These are phyloP conservation scores for Carollia perspicillata DNA, from an alignment of 2,113 vertebrate genomes.

Conservation along the genomic window DNA sequence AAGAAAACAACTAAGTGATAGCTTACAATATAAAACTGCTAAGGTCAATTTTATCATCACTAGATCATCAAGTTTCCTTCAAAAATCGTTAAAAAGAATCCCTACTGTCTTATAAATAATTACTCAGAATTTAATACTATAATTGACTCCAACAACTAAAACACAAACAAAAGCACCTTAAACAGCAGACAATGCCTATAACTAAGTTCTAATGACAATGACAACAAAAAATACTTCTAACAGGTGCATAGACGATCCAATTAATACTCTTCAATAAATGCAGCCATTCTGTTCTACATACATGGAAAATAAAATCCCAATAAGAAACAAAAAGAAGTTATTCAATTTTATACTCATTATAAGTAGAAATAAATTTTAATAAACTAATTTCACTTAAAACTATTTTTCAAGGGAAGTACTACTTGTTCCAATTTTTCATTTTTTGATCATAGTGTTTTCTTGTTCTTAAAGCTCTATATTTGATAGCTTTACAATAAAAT, in stretches of 20 bases:
- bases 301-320: background rate
- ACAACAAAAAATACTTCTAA: slow-evolving; percentile 3
- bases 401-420: slow-evolving; percentile 11
- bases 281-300: slow-evolving; percentile 13
- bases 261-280: background rate
- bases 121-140: background rate
- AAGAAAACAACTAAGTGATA: slow-evolving; percentile 17
- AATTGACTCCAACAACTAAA: slow-evolving; percentile 11
- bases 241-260: background rate
- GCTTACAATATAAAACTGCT: background rate
- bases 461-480: slow-evolving; percentile 41
- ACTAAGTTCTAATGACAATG: background rate
- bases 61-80: slow-evolving; percentile 31
- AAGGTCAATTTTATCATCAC: slow-evolving; percentile 16
- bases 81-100: background rate
- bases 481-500: background rate
- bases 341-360: background rate
- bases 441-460: slow-evolving; percentile 2
- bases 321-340: slow-evolving; percentile 16
- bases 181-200: background rate
- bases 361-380: slow-evolving; percentile 55
- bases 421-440: background rate
- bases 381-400: slow-evolving; percentile 41
- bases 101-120: background rate
- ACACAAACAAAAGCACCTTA: slow-evolving; percentile 16